Conservation (phyloP, 1,140 invertebrate species). For the Metaphire vulgaris region DNA sequence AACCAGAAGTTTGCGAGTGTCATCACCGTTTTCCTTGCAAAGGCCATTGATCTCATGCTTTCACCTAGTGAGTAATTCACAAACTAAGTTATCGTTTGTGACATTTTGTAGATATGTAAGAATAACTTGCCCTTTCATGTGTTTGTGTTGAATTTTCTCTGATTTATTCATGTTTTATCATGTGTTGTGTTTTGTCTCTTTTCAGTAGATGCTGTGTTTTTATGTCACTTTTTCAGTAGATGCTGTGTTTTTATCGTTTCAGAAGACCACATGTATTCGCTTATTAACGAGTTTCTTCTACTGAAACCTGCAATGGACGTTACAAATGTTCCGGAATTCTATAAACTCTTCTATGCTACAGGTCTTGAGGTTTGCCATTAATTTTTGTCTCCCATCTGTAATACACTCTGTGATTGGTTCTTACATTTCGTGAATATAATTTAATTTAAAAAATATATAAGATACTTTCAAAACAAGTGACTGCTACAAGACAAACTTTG, state of each 20-base stretch:
- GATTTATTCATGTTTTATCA: no score
- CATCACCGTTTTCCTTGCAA: constrained; percentile 64
- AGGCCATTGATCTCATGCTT: constrained; percentile 60
- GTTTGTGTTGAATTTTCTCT: no score
- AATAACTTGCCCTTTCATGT: no score
- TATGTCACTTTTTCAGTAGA: background rate
- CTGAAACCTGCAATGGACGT: constrained; percentile 64
- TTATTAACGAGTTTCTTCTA: constrained; percentile 64
- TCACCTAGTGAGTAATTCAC: constrained; percentile 54
- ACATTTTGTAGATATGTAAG: no score
- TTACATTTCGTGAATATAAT: background rate
- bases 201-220: background rate
- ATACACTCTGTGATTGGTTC: background rate
- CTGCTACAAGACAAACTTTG: background rate
- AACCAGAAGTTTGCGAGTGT: constrained; percentile 60
- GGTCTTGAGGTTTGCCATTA: constrained; percentile 55
- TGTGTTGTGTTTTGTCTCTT: background rate
- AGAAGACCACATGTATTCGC: constrained; percentile 62
- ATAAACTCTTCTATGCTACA: constrained; percentile 65
- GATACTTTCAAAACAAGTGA: background rate
- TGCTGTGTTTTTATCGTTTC: constrained; percentile 18
- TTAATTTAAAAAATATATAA: background rate
- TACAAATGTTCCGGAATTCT: constrained; percentile 67
- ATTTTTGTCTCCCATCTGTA: background rate
- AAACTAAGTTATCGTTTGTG: no score